Conservation (phyloP, 2,113 vertebrate genomes). For the Indicator indicator region DNA sequence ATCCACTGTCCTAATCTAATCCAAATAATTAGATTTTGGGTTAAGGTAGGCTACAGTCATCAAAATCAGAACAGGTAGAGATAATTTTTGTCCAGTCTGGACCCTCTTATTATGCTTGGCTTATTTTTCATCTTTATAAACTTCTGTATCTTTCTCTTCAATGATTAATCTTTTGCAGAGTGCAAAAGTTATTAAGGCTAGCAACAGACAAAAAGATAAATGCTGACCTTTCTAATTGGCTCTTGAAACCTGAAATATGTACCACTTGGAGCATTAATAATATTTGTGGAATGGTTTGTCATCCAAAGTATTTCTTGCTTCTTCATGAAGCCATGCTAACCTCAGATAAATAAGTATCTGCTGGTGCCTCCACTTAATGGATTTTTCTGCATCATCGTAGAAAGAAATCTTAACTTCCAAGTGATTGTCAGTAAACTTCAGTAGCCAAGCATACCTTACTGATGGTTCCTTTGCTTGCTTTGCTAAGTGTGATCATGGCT, state of each 20-base stretch:
- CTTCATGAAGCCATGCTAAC: constrained; percentile 9
- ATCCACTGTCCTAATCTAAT: constrained; percentile 46
- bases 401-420: not conserved
- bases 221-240: constrained; percentile 56
- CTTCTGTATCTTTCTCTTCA: constrained; percentile 7
- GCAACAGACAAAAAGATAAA: constrained; percentile 59
- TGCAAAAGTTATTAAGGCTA: constrained; percentile 43
- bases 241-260: constrained; percentile 55
- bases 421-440: not conserved
- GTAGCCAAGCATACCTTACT: not conserved
- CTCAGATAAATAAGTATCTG: constrained; percentile 7
- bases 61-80: constrained; percentile 44
- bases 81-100: constrained; percentile 5
- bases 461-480: not conserved
- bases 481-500: not conserved
- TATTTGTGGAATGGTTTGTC: constrained; percentile 38
- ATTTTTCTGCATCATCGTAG: not conserved
- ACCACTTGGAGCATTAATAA: not conserved
- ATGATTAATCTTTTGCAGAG: constrained; percentile 31
- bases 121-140: constrained; percentile 10
- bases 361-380: not conserved
- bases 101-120: not conserved
- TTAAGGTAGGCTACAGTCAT: constrained; percentile 33
- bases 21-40: constrained; percentile 62
- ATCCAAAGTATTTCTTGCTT: constrained; percentile 39